Evolutionary conservation across 2,888 invertebrate species (phyloP).

Genomic region (Artemia sp.): DNA sequence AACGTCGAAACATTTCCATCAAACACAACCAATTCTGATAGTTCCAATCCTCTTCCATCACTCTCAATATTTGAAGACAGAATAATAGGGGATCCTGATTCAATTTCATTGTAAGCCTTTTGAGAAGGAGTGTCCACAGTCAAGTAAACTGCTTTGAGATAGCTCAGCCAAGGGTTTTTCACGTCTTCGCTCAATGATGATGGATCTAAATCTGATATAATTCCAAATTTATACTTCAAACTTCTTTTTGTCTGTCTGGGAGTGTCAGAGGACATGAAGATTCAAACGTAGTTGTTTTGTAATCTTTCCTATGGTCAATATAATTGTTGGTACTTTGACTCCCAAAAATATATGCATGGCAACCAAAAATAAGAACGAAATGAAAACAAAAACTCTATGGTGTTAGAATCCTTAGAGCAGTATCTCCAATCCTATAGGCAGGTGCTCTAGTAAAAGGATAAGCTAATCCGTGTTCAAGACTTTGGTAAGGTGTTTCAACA

Average conservation of each 20-base stretch:
- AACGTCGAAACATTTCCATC: constrained; percentile 75
- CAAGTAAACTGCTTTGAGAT: constrained; percentile 60
- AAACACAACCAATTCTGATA: constrained; percentile 83
- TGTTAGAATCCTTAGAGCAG: neutral
- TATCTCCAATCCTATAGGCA: neutral
- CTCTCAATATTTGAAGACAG: constrained; percentile 55
- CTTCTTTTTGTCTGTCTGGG: constrained; percentile 44
- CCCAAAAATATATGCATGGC: neutral
- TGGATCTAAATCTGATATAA: constrained; percentile 84
- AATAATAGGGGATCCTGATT: constrained; percentile 41
- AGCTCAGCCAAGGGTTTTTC: constrained; percentile 55
- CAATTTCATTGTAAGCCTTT: constrained; percentile 52
- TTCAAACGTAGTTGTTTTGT: constrained; percentile 41
- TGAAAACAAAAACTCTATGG: no score
- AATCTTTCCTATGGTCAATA: neutral
- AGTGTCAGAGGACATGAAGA: constrained; percentile 60
- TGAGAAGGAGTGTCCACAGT: constrained; percentile 45
- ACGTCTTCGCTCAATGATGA: constrained; percentile 54
- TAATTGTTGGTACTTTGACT: neutral
- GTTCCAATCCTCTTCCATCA: constrained; percentile 86
- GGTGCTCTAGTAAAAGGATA: neutral
- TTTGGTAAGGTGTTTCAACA: no score
- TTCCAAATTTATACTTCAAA: constrained; percentile 59
- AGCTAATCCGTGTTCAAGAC: no score
- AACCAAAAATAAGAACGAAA: neutral